Evolutionary conservation across 2,797 vertebrate species (phyloP).

Genomic region (Chelmon rostratus): DNA sequence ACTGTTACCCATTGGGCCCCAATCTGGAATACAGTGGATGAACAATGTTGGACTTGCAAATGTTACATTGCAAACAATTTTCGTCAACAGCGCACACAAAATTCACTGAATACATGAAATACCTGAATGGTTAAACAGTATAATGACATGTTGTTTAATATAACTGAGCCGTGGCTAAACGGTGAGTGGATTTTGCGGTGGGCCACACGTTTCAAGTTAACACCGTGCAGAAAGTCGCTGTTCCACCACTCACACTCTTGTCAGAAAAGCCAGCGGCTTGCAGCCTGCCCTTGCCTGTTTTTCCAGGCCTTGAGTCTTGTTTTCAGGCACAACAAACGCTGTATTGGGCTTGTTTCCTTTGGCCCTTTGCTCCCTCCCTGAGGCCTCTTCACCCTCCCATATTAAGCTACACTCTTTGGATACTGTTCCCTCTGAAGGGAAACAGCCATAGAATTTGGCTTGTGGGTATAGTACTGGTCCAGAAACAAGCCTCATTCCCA

Average conservation of each 20-base stretch:
- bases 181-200: slow-evolving; percentile 72
- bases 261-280: slow-evolving; percentile 76
- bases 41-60: slow-evolving; percentile 4
- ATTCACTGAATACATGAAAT: slow-evolving; percentile 39
- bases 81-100: neutral
- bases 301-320: slow-evolving; percentile 84
- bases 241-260: slow-evolving; percentile 73
- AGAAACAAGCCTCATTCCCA: slow-evolving; percentile 69
- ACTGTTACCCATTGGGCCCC: neutral
- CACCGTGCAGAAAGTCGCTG: slow-evolving; percentile 53
- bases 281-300: slow-evolving; percentile 80
- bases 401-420: slow-evolving; percentile 81
- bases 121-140: slow-evolving; percentile 53
- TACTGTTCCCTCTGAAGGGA: slow-evolving; percentile 77
- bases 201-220: slow-evolving; percentile 76
- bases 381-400: slow-evolving; percentile 77
- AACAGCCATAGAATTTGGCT: slow-evolving; percentile 72
- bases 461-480: slow-evolving; percentile 45
- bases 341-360: slow-evolving; percentile 86
- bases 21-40: neutral
- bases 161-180: slow-evolving; percentile 60
- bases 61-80: slow-evolving; percentile 7
- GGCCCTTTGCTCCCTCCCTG: slow-evolving; percentile 75
- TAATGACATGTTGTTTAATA: slow-evolving; percentile 63
- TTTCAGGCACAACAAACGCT: slow-evolving; percentile 87